Conservation (phyloP, 2,113 vertebrate genomes). For the Elaphurus davidianus region DNA sequence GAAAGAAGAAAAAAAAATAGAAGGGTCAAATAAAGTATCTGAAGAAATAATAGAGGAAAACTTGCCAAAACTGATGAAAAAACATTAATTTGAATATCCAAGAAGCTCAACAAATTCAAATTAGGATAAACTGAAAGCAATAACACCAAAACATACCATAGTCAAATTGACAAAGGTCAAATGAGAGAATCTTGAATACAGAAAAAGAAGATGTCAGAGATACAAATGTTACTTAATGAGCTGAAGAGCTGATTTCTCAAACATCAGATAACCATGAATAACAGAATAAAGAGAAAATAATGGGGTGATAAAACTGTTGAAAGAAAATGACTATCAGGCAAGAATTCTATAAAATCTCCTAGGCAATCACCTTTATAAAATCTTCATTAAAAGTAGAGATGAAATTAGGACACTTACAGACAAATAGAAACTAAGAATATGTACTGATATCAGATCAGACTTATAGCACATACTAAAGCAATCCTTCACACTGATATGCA, state of each 20-base stretch:
- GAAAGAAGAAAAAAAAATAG: background rate
- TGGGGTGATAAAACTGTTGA: background rate
- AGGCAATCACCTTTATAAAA: background rate
- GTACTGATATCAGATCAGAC: background rate
- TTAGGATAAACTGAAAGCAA: background rate
- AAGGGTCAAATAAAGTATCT: background rate
- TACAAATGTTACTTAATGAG: background rate
- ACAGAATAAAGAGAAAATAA: background rate
- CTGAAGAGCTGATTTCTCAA: background rate
- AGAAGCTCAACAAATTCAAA: background rate
- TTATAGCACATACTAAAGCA: background rate
- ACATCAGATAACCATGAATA: background rate
- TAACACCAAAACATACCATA: background rate
- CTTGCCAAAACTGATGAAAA: background rate
- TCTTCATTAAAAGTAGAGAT: background rate
- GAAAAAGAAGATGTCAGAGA: background rate
- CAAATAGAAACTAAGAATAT: background rate
- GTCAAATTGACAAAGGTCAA: background rate
- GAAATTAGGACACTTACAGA: background rate
- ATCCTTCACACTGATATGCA: background rate
- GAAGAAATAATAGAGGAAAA: background rate
- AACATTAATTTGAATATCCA: background rate
- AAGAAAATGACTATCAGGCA: background rate
- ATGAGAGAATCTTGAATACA: background rate
- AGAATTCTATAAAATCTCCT: background rate